phyloP scores from a whole-genome alignment of 2,113 vertebrate species.

The Rhineura floridana region DNA sequence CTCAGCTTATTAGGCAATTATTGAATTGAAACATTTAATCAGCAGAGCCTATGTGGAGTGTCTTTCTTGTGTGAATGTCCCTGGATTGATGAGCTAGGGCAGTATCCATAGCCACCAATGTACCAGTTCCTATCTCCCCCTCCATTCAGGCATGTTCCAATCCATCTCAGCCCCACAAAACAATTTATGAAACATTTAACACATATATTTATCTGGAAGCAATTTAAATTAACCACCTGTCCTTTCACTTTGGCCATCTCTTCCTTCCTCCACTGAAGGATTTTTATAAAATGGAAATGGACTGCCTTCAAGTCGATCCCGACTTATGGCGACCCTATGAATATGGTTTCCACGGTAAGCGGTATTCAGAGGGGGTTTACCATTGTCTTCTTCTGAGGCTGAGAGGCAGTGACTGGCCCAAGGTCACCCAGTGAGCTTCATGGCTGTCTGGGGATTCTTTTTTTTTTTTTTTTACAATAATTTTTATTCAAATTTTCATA shows the following conservation, averaged over 20 bases:
- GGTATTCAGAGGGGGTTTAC: too few species aligned
- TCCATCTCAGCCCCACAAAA: not conserved
- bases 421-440: too few species aligned
- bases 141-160: accelerated
- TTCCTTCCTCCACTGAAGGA: not conserved
- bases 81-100: not conserved
- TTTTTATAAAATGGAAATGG: too few species aligned
- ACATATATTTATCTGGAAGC: constrained; percentile 17
- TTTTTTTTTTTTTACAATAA: too few species aligned
- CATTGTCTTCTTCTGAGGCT: too few species aligned
- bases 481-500: too few species aligned
- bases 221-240: constrained; percentile 38
- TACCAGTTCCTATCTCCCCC: not conserved
- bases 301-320: too few species aligned
- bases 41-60: not conserved
- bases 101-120: not conserved
- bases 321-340: too few species aligned
- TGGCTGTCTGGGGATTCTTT: too few species aligned
- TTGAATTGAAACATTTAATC: not conserved
- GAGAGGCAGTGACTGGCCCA: too few species aligned
- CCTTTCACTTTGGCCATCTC: not conserved
- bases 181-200: constrained; percentile 37
- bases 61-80: accelerated
- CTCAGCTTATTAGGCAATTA: constrained; percentile 7
- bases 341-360: too few species aligned